A percentile compares a stretch with the other conserved stretches of the same genome.
Conservation (phyloP, 2,888 invertebrate genomes). For the Vanessa cardui region DNA sequence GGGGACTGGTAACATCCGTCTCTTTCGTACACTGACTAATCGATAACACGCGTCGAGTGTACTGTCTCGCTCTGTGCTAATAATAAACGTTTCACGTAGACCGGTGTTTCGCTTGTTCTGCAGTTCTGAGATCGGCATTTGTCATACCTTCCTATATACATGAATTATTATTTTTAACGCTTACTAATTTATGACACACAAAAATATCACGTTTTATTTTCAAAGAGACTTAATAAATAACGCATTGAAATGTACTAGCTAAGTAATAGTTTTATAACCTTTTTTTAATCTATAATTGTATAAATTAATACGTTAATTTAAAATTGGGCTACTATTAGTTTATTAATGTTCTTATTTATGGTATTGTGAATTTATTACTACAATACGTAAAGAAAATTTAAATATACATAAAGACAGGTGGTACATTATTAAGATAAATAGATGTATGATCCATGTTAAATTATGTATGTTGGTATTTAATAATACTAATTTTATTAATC, state of each 20-base stretch:
- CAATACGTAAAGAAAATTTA: no score
- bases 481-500: not conserved
- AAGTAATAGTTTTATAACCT: no score
- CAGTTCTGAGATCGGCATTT: conserved; percentile 56
- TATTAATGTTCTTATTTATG: no score
- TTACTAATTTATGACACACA: not conserved
- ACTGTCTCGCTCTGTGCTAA: conserved; percentile 65
- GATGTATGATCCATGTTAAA: not conserved
- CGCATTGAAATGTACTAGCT: no score
- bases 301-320: no score
- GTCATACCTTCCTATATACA: conserved; percentile 44
- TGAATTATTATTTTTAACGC: not conserved
- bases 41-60: conserved; percentile 55
- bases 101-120: conserved; percentile 50
- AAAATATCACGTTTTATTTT: not conserved
- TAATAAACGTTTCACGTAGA: conserved; percentile 60
- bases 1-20: conserved; percentile 48
- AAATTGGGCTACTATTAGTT: no score
- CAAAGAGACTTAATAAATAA: no score
- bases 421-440: no score
- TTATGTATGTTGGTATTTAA: not conserved
- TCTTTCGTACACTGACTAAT: conserved; percentile 57
- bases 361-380: no score
- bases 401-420: no score
- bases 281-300: no score